Evolutionary conservation across 2,113 vertebrate genomes (phyloP).

Genomic region (Chloropsis cyanopogon): DNA sequence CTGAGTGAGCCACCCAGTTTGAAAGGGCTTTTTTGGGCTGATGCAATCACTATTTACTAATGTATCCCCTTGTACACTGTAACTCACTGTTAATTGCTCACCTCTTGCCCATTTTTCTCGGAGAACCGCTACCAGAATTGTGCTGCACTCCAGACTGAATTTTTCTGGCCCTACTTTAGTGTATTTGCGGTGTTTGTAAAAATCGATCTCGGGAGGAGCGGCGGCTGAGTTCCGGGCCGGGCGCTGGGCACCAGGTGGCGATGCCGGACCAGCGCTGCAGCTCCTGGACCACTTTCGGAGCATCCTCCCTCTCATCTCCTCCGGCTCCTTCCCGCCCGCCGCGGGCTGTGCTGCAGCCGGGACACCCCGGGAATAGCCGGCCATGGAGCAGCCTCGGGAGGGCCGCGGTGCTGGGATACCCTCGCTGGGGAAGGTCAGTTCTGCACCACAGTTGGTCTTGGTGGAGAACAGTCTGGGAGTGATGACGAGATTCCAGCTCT

Average conservation of each 20-base stretch:
- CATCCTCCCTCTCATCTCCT: not conserved
- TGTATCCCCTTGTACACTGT: no score
- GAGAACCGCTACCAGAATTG: not conserved
- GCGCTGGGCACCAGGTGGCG: conserved; percentile 19
- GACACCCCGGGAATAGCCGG: not conserved
- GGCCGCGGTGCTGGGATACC: not conserved
- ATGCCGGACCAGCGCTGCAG: not conserved
- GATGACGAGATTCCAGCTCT: not conserved
- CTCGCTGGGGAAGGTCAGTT: not conserved
- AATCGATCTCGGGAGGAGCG: not conserved
- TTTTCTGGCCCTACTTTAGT: not conserved
- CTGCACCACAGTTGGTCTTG: not conserved
- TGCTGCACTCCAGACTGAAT: not conserved
- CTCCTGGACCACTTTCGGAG: not conserved
- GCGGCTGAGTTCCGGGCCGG: not conserved
- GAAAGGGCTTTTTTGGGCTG: not conserved
- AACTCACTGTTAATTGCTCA: not conserved
- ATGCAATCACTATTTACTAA: not conserved
- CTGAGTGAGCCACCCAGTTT: not conserved
- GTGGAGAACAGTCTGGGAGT: not conserved
- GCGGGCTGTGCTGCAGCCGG: not conserved
- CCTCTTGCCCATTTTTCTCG: not conserved
- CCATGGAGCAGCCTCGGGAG: not conserved
- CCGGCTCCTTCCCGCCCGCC: not conserved
- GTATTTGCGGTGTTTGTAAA: not conserved